Base-by-base conservation (phyloP, 2,797 vertebrate genomes). In the Myoxocephalus aenaeus region DNA sequence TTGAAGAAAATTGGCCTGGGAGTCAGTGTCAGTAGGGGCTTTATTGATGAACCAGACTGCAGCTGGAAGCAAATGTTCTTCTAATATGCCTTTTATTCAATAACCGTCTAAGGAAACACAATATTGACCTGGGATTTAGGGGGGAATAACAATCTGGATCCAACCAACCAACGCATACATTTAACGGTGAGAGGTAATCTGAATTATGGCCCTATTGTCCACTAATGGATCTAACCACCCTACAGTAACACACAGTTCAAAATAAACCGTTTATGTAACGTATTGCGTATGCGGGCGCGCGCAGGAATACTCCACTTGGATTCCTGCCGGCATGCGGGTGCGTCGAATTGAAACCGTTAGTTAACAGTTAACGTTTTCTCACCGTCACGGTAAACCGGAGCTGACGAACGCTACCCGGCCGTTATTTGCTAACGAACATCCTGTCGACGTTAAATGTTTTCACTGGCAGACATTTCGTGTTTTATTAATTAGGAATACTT, bases 261-360 rank as follows among this genome's bases (percentile, higher is more conserved):
- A 42, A 63, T 3, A 2, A 59, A 61, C 74, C 29, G 71, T 75
- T 51, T 48, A 53, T 22, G 12, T 13, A 53, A 53, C 51, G 50
- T 12, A 22, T 22, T 25, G 34, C 34, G 34, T 34, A 8, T 34
- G 7, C 34, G 34, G 6, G 34, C 34, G 34, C 34, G 34, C 7
- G 34, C 1, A 34, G 2, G 20, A 53, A 22, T 12, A 10, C 25
- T 12, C 14, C 58, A 6, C 34, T 7, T 7, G 10, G 32, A 34
- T 3, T 7, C 0, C 1, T 17, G 58, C 70, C 0, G 3, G 27
- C 40, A 20, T n/a, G 18, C 18, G 7, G 12, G 13, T 42, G 13
- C 40, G 34, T 48, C n/a, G 12, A 9, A 3, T 64, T 7, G 1
- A 46, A 46, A 42, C 59, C 27, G 48, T 27, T 42, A 66, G 32